These are phyloP conservation scores for Melanotaenia duboulayi DNA, from an alignment of 2,113 vertebrate genomes.

Conservation along the genomic window DNA sequence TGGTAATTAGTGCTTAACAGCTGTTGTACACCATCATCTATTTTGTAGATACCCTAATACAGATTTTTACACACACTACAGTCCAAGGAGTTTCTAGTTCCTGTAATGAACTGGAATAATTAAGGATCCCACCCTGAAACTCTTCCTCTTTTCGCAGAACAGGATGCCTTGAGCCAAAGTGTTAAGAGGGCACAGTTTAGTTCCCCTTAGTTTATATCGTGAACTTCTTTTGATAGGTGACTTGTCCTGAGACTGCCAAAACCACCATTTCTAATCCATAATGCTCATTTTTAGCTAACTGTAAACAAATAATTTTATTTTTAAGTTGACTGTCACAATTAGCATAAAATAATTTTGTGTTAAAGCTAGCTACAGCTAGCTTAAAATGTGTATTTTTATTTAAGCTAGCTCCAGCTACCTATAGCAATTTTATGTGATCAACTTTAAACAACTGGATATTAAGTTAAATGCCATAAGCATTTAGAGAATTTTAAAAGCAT, in stretches of 20 bases:
- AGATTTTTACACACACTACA: too few relatives aligned
- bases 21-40: not conserved
- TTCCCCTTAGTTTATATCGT: not conserved
- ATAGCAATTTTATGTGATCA: too few relatives aligned
- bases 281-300: too few relatives aligned
- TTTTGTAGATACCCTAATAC: not conserved
- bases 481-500: too few relatives aligned
- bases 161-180: constrained; percentile 2
- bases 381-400: too few relatives aligned
- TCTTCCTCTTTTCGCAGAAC: not conserved
- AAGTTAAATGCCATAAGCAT: too few relatives aligned
- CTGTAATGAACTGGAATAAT: not conserved
- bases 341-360: too few relatives aligned
- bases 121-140: constrained; percentile 43
- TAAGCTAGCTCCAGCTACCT: too few relatives aligned
- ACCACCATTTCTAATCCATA: not conserved
- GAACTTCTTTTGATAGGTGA: not conserved
- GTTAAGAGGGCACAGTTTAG: not conserved
- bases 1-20: not conserved
- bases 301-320: too few relatives aligned
- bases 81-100: not conserved
- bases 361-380: too few relatives aligned
- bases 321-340: too few relatives aligned
- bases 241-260: not conserved
- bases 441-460: too few relatives aligned